These are phyloP conservation scores for Stomatorhinus walkeri DNA, from an alignment of 2,797 vertebrate genomes.

Conservation along the genomic window DNA sequence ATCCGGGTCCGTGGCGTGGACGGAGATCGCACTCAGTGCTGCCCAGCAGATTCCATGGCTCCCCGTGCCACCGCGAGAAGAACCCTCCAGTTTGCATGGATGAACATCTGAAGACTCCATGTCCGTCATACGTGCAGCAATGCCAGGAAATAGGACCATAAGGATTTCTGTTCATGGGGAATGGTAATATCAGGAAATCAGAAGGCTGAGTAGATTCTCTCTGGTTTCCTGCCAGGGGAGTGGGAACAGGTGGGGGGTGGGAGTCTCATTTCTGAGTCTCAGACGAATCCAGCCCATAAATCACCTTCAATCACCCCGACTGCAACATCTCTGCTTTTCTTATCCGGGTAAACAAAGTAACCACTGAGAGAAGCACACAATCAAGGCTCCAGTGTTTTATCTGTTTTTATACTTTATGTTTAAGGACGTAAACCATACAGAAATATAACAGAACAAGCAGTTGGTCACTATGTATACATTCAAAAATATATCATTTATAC, in stretches of 20 bases:
- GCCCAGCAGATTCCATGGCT: constrained; percentile 19
- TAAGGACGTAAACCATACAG: not conserved
- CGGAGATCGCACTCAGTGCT: constrained; percentile 25
- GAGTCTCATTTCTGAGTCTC: not conserved
- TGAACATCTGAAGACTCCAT: not conserved
- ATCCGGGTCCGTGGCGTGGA: constrained; percentile 23
- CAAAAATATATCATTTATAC: not conserved
- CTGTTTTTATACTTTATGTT: not conserved
- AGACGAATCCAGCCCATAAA: not conserved
- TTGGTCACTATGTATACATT: not conserved
- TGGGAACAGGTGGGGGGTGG: not conserved
- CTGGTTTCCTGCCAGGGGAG: not conserved
- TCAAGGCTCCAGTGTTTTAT: not conserved
- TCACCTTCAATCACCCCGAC: not conserved
- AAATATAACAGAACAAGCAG: not conserved
- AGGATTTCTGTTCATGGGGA: not conserved
- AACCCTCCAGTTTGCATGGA: not conserved
- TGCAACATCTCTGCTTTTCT: not conserved
- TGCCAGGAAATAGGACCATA: not conserved
- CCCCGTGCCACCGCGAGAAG: not conserved
- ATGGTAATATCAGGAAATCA: not conserved
- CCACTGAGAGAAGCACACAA: not conserved
- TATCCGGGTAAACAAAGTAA: not conserved
- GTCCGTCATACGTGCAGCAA: not conserved
- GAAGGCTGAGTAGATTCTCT: not conserved